Evolutionary conservation across 2,888 invertebrate genomes (phyloP).

Genomic region (Entomobrya multifasciata): DNA sequence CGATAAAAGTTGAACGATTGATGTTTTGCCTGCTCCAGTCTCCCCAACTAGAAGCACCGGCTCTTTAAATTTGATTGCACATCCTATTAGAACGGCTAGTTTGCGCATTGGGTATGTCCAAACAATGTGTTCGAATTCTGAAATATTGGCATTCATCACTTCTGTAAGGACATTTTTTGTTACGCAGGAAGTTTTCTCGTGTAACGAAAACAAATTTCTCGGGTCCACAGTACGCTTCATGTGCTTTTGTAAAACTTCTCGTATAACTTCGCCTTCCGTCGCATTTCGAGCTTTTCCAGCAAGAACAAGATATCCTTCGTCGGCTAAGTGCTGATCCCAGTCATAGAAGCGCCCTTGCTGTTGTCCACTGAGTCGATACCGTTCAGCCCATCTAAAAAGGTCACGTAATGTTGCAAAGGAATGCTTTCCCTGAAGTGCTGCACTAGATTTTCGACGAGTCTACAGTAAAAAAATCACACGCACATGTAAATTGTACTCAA

Average conservation of each 20-base stretch:
- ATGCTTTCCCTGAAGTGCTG: conserved; percentile 94
- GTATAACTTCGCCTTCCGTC: conserved; percentile 91
- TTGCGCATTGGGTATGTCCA: conserved; percentile 96
- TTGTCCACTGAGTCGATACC: conserved; percentile 89
- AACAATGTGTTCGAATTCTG: conserved; percentile 90
- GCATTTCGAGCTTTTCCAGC: conserved; percentile 94
- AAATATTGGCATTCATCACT: conserved; percentile 83
- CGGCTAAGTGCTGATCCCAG: conserved; percentile 98
- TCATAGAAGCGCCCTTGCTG: conserved; percentile 88
- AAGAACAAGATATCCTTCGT: conserved; percentile 96
- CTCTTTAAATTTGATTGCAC: conserved; percentile 94
- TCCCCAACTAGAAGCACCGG: conserved; percentile 98
- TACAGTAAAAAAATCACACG: conserved; percentile 80
- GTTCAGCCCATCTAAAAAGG: conserved; percentile 97
- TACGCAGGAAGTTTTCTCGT: conserved; percentile 86
- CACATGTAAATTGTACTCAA: too few species aligned
- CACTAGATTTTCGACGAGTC: conserved; percentile 89
- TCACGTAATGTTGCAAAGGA: conserved; percentile 96
- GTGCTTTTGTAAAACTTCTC: conserved; percentile 88
- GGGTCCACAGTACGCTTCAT: conserved; percentile 85
- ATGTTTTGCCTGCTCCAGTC: conserved; percentile 99
- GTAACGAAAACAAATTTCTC: conserved; percentile 80
- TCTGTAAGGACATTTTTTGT: conserved; percentile 87
- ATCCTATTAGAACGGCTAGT: conserved; percentile 85
- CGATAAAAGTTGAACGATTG: conserved; percentile 94